These are phyloP conservation scores for Diadromus collaris DNA, from an alignment of 2,888 invertebrate genomes.

Conservation along the genomic window DNA sequence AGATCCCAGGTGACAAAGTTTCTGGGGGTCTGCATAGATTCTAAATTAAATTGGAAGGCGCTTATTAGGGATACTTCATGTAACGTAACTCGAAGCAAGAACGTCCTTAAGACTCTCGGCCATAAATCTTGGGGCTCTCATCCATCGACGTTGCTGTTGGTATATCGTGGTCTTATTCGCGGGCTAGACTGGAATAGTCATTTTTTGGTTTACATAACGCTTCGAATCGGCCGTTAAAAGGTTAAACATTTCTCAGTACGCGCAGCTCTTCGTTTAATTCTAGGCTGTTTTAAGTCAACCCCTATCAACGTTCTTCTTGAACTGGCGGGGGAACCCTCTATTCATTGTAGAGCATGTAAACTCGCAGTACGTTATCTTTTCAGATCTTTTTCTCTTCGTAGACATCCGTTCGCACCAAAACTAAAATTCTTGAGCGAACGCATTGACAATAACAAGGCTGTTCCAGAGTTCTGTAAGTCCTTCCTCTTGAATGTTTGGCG, in stretches of 20 bases:
- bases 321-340: slow-evolving; percentile 5
- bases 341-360: not conserved
- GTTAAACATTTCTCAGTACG: not conserved
- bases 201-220: not conserved
- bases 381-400: not conserved
- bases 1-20: not conserved
- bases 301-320: slow-evolving; percentile 6
- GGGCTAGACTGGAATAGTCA: not conserved
- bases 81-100: not conserved
- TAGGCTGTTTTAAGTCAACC: slow-evolving; percentile 12
- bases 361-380: not conserved
- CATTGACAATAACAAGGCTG: not conserved
- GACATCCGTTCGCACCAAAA: not conserved
- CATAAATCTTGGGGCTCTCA: slow-evolving; percentile 7
- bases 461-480: not conserved
- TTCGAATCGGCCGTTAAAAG: not conserved
- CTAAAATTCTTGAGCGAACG: not conserved
- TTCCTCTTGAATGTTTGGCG: not conserved
- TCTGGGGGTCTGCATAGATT: slow-evolving; percentile 5
- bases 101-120: not conserved
- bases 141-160: not conserved
- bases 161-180: slow-evolving; percentile 23
- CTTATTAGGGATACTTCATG: not conserved
- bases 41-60: slow-evolving; percentile 18
- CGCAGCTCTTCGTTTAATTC: not conserved